These are phyloP conservation scores for Heliconius hewitsoni DNA, from an alignment of 1,140 invertebrate genomes.

Conservation along the genomic window DNA sequence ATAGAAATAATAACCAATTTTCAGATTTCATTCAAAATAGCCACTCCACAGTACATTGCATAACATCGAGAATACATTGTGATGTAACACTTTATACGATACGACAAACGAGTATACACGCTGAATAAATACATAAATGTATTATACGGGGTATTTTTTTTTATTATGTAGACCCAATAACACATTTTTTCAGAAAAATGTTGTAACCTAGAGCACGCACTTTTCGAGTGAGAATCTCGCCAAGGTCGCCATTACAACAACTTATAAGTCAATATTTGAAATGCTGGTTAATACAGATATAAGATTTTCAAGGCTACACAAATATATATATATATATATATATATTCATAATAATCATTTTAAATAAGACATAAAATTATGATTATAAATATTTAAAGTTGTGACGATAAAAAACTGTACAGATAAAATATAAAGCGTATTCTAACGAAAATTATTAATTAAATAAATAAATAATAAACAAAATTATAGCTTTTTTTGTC, in stretches of 20 bases:
- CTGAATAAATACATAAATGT: slow-evolving; percentile 20
- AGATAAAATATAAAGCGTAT: background rate
- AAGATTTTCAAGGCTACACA: background rate
- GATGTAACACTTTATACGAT: slow-evolving; percentile 17
- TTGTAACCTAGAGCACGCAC: slow-evolving; percentile 9
- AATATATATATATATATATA: background rate
- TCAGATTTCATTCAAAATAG: slow-evolving; percentile 9
- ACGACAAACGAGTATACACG: background rate
- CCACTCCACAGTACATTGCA: background rate
- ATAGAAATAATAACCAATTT: slow-evolving; percentile 21
- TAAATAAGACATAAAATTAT: background rate
- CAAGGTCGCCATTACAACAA: background rate
- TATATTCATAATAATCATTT: background rate
- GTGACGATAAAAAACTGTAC: background rate
- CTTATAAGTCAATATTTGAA: background rate
- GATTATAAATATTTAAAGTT: background rate
- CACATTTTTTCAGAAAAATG: background rate
- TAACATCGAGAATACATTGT: background rate
- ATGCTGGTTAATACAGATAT: background rate
- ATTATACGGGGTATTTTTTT: background rate
- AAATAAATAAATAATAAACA: background rate
- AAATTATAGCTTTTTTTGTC: background rate
- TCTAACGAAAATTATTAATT: background rate
- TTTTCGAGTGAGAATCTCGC: background rate
- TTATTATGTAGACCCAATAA: background rate